Evolutionary conservation across 2,113 vertebrate genomes (phyloP), one percentile per base, ranked within the genome.

Genomic region (Sylvia atricapilla): DNA sequence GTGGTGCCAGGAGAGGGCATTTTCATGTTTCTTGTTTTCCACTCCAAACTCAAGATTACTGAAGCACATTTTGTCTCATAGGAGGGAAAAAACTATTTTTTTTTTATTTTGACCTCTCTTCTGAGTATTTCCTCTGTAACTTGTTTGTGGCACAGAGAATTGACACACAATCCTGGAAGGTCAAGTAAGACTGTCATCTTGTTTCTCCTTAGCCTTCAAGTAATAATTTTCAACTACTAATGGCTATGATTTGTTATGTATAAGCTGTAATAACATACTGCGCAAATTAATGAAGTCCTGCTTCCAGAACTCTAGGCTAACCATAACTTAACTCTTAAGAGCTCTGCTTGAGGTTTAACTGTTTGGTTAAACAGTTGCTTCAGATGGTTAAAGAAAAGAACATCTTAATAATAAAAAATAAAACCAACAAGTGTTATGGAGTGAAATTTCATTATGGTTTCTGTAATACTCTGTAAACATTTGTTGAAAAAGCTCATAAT

Each of bases 401-500:
- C 22, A 15, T 70, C 2, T 28, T 52, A 75, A 50, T 80, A 66
- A 66, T 33, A 80, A 78, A 84, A 88, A 90, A 28, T 27, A 80
- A 69, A 80, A 1, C 37, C 52, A 81, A 25, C 6, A 58, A 94
- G 68, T 81, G 49, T 90, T 92, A 64, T 25, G 31, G 52, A 81
- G 20, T 56, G 33, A 68, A 87, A 72, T 94, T 88, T 88, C 73
- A 90, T 96, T 88, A 73, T 87, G 31, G 43, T 73, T 93, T 89
- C 89, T 90, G 28, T 87, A 92, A 69, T 59, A 60, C 33, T 81
- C 24, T 3, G 80, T 92, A 94, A 94, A 77, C 85, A 82, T 90
- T 82, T 94, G 85, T 86, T 83, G 86, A 85, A 68, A 94, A 82
- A 78, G 22, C 92, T 92, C 70, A 31, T 91, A 80, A 84, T 96